phyloP scores from a whole-genome alignment of 1,140 invertebrate genomes.

The Listronotus oregonensis region DNA sequence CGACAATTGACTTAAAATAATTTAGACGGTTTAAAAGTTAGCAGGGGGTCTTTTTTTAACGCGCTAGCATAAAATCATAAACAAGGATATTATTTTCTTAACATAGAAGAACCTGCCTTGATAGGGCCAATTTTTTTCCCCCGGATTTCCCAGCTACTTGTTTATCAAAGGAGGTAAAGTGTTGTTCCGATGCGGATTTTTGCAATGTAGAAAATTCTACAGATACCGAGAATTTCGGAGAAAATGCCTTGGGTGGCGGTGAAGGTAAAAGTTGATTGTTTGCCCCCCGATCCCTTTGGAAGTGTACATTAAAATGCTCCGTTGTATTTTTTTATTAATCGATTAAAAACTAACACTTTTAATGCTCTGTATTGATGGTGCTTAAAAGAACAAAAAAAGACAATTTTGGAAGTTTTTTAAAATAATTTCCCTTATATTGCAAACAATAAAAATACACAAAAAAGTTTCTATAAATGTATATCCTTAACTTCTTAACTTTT shows the following conservation, averaged over 20 bases:
- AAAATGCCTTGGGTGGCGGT: not conserved
- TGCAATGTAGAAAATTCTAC: slow-evolving; percentile 13
- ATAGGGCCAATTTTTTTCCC: slow-evolving; percentile 19
- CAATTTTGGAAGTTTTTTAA: too few relatives aligned
- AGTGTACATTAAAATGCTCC: too few relatives aligned
- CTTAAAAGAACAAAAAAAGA: too few relatives aligned
- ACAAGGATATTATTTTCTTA: slow-evolving; percentile 5
- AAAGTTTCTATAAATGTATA: too few relatives aligned
- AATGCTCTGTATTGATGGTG: too few relatives aligned
- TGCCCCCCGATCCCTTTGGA: not conserved
- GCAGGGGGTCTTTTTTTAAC: not conserved
- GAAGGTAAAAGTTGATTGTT: slow-evolving; percentile 22
- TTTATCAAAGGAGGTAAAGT: slow-evolving; percentile 6
- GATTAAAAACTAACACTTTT: too few relatives aligned
- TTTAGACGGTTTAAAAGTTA: too few relatives aligned
- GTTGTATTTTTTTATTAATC: too few relatives aligned
- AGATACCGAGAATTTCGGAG: not conserved
- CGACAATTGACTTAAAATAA: too few relatives aligned
- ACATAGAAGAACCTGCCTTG: slow-evolving; percentile 17
- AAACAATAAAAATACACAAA: too few relatives aligned
- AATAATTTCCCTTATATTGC: too few relatives aligned
- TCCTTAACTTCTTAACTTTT: too few relatives aligned
- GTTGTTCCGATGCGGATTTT: slow-evolving; percentile 19
- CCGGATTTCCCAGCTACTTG: slow-evolving; percentile 13
- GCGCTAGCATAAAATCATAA: not conserved